Percentiles rank a stretch among this genome's conserved stretches.
These are phyloP conservation scores for Thymelicus acteon DNA, from an alignment of 2,888 invertebrate species.

Conservation along the genomic window DNA sequence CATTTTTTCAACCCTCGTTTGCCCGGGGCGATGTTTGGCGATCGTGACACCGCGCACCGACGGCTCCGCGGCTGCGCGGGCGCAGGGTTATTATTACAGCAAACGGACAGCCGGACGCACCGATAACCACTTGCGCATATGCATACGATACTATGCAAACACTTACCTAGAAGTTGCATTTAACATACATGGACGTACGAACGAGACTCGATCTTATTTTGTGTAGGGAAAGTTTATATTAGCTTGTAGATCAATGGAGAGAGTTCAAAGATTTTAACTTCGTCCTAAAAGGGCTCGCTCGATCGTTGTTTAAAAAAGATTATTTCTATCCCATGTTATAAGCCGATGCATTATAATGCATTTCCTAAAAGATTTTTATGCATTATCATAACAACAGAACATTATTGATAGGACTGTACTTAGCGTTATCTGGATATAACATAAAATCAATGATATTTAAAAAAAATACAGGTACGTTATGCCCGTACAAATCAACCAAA, in stretches of 20 bases:
- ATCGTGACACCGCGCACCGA: conserved; percentile 68
- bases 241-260: not conserved
- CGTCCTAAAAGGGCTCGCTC: conserved; percentile 29
- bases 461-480: too few relatives aligned
- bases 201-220: conserved; percentile 6
- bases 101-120: conserved; percentile 73
- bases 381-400: not conserved
- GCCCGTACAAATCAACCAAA: too few relatives aligned
- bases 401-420: too few relatives aligned
- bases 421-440: too few relatives aligned
- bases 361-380: not conserved
- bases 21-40: conserved; percentile 71
- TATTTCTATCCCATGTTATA: conserved; percentile 35
- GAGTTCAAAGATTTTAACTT: conserved; percentile 33
- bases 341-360: not conserved
- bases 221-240: not conserved
- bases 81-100: conserved; percentile 79
- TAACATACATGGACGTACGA: conserved; percentile 1
- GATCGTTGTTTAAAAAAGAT: conserved; percentile 36
- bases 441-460: too few relatives aligned
- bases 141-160: conserved; percentile 77
- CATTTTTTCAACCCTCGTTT: conserved; percentile 53
- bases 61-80: conserved; percentile 52
- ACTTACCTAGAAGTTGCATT: conserved; percentile 48
- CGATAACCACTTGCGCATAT: conserved; percentile 80